phyloP scores from a whole-genome alignment of 92 coral and sea anemone species.

The Epizoanthus rinbou region DNA sequence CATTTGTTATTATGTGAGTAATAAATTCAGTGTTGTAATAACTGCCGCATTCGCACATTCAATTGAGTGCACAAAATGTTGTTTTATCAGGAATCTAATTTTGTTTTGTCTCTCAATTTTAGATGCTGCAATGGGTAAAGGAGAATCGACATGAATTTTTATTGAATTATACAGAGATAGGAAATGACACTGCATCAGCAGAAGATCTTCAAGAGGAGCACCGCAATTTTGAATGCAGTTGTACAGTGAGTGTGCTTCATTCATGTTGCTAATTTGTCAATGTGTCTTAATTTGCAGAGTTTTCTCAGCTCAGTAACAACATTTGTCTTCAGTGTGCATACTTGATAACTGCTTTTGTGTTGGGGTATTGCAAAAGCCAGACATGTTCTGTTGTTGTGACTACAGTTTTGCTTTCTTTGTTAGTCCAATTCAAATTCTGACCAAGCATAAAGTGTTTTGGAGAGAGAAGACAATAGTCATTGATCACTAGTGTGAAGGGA shows the following conservation, averaged over 20 bases:
- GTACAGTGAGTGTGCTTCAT: conserved; percentile 68
- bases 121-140: conserved; percentile 96
- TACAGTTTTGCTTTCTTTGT: conserved; percentile 8
- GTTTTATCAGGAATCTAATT: conserved; percentile 30
- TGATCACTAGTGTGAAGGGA: background rate
- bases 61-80: conserved; percentile 3
- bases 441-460: conserved; percentile 23
- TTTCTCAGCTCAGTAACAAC: no score
- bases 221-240: conserved; percentile 84
- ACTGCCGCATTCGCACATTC: background rate
- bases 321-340: no score
- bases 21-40: background rate
- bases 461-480: background rate
- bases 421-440: conserved; percentile 13
- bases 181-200: conserved; percentile 78
- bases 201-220: conserved; percentile 95
- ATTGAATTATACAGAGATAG: conserved; percentile 91
- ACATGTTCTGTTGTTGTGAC: conserved; percentile 31
- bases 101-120: conserved; percentile 43
- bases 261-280: no score
- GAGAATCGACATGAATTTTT: conserved; percentile 95
- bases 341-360: no score
- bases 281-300: no score
- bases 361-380: background rate
- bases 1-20: background rate